Evolutionary conservation across 2,797 vertebrate species (phyloP), one percentile per base, ranked within the genome.

Genomic region (Phaenicophaeus curvirostris): DNA sequence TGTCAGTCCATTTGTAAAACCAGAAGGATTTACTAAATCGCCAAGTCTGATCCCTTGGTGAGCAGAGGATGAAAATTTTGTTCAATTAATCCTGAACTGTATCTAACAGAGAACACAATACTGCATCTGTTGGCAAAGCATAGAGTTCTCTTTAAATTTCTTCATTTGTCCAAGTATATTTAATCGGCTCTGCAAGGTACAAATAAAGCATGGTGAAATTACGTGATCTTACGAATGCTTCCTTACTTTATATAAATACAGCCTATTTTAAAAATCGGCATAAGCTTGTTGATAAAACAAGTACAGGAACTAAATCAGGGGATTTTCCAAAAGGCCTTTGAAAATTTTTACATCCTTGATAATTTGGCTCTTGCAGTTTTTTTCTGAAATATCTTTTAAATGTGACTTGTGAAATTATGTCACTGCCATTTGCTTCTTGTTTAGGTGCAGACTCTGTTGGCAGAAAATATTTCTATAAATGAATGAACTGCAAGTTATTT

Each of bases 331-430:
- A 85, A 59, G 21, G 11, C 3, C 20, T 91, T 57, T 75, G 23
- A 46, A 51, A 3, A 41, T 62, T 87, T 86, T 11, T 1, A 81
- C 82, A 71, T 51, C 11, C 13, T 42, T 63, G 2, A 59, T 37
- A 65, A 78, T 89, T 61, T 82, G 71, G 4, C 23, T 62, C 5
- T 31, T 71, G 6, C 19, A 33, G 13, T 61, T 78, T 61, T 78
- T 51, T 73, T 28, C 42, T 74, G 35, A 73, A 61, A 62, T 3
- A 5, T 33, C 31, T 90, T 75, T 65, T 79, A 42, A 77, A 87
- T 27, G 15, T 76, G 30, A n/a, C 33, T 66, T 57, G 9, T 5
- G 11, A 79, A 69, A 5, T 65, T 73, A 31, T 0, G 0, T 30
- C 21, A 46, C 35, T 74, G 27, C 6, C 15, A 30, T 59, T 85